Evolutionary conservation across 2,888 invertebrate species (phyloP), one percentile per base, ranked within the genome.

Genomic region (Sesia bembeciformis): DNA sequence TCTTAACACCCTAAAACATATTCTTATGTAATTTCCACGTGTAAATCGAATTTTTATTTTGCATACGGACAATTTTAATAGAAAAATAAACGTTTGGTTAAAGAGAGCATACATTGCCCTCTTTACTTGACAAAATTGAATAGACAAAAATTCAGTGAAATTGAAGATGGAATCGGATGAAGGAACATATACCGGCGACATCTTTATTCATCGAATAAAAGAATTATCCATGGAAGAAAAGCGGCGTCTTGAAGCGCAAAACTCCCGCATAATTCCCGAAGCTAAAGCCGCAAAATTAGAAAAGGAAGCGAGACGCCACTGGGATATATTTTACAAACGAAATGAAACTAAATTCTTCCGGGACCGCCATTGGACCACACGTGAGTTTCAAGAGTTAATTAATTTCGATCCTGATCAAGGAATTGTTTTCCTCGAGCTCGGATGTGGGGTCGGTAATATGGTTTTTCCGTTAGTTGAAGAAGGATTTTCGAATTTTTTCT

Each of bases 361-460:
- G 81, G 97, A 98, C 81, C 92, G 98, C 8, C 97, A 97, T 75
- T 99, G 99, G 99, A 98, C 98, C 1, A 95, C 94, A 58, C 91
- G 97, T 71, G 99, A 99, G 89, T 98, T 99, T 86, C 88, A 93
- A 65, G 97, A 97, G 73, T 86, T 98, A 8, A 84, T 94, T 56
- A 84, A 88, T 55, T 89, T 84, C 55, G 74, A 85, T 78, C 63
- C 91, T 73, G 84, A 81, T 3, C 83, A 92, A 56, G 91, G 91
- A 54, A 91, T 93, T 68, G 77, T 82, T 6, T 87, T 96, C 53
- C 82, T 96, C 38, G 98, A 98, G 85, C 92, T 97, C 4, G 98
- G 98, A 0, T 98, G 98, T 78, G 99, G 99, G 3, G 98, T 98
- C 5, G 99, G 99, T 0, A 99, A 99, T 85, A 95, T 99, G 77